Percentiles rank a stretch among this genome's conserved stretches.
Conservation (phyloP, 2,888 invertebrate species). For the Acleris laterana region DNA sequence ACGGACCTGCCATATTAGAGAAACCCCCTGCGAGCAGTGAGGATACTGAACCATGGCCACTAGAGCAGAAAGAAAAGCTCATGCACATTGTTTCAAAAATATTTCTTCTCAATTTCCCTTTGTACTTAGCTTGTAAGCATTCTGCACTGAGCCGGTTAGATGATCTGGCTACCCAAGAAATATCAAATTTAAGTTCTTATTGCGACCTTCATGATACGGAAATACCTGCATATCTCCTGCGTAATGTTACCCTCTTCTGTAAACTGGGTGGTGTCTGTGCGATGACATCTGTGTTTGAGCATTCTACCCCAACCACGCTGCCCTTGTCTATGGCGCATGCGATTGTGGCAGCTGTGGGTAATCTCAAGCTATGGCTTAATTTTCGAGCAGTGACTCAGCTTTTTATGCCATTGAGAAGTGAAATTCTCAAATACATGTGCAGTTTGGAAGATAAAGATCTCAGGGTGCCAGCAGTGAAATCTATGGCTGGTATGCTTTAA, state of each 20-base stretch:
- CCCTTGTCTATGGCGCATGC: constrained; percentile 96
- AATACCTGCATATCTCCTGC: constrained; percentile 94
- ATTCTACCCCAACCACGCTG: constrained; percentile 88
- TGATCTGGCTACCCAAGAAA: constrained; percentile 93
- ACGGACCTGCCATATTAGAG: constrained; percentile 44
- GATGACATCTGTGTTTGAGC: constrained; percentile 94
- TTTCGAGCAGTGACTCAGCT: constrained; percentile 94
- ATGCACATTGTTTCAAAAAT: constrained; percentile 93
- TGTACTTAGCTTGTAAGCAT: constrained; percentile 94
- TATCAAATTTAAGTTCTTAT: constrained; percentile 89
- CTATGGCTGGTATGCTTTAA: constrained; percentile 91
- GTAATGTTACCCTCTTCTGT: constrained; percentile 97
- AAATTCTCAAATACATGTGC: constrained; percentile 96
- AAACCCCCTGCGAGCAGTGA: constrained; percentile 54
- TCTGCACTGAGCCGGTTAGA: constrained; percentile 91
- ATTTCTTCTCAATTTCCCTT: constrained; percentile 95
- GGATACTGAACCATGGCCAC: constrained; percentile 86
- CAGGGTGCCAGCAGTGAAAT: constrained; percentile 93
- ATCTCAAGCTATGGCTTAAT: constrained; percentile 96
- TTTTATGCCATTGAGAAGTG: constrained; percentile 93
- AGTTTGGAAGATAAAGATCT: constrained; percentile 95
- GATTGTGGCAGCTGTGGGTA: constrained; percentile 95
- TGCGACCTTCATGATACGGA: constrained; percentile 97
- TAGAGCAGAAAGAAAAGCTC: constrained; percentile 94
- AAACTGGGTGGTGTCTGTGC: constrained; percentile 95